phyloP scores from a whole-genome alignment of 2,113 vertebrate species.

The Sorex araneus region DNA sequence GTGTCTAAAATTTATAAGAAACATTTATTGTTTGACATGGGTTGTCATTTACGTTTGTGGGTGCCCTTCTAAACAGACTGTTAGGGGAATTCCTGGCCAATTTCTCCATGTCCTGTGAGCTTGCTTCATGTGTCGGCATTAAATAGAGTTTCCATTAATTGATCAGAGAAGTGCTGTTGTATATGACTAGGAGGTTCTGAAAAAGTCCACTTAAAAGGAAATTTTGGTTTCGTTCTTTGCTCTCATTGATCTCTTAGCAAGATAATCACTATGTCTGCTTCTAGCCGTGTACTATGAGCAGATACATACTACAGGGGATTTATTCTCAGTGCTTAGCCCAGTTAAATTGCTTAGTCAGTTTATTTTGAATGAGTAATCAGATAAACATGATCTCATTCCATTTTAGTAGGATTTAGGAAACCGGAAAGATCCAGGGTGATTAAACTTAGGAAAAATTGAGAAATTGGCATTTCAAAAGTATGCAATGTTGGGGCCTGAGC shows the following conservation, averaged over 20 bases:
- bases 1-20: slow-evolving; percentile 64
- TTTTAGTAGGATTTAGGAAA: slow-evolving; percentile 27
- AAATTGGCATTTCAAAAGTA: slow-evolving; percentile 52
- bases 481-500: background rate
- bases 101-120: slow-evolving; percentile 63
- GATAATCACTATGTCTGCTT: background rate
- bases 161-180: slow-evolving; percentile 68
- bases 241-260: slow-evolving; percentile 6
- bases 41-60: slow-evolving; percentile 74
- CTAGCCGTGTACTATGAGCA: background rate
- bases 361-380: slow-evolving; percentile 55
- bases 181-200: slow-evolving; percentile 27
- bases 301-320: background rate
- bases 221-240: slow-evolving; percentile 49
- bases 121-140: slow-evolving; percentile 63
- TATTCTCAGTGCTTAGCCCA: background rate
- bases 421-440: slow-evolving; percentile 21
- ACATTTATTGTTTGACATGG: slow-evolving; percentile 63
- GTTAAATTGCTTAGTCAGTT: slow-evolving; percentile 40
- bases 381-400: slow-evolving; percentile 42
- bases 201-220: slow-evolving; percentile 50
- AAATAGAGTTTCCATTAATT: slow-evolving; percentile 78
- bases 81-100: slow-evolving; percentile 69
- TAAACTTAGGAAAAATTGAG: slow-evolving; percentile 40
- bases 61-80: slow-evolving; percentile 72